Percentiles rank a stretch among this genome's conserved stretches.
phyloP scores from a whole-genome alignment of 2,888 invertebrate genomes.

The Cantharis rufa region DNA sequence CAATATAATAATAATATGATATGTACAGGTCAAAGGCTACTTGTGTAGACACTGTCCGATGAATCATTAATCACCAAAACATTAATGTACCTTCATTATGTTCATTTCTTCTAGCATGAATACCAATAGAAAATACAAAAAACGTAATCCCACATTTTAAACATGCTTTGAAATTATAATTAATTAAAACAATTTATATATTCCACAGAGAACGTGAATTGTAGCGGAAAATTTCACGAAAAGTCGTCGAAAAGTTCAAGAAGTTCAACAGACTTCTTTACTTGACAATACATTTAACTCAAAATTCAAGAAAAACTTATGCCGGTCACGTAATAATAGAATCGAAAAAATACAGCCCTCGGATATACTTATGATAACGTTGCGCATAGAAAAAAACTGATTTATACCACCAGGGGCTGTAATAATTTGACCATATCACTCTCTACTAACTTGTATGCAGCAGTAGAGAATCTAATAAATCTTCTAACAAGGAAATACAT shows the following conservation, averaged over 20 bases:
- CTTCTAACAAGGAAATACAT: conserved; percentile 26
- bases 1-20: conserved; percentile 1
- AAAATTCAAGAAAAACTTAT: conserved; percentile 6
- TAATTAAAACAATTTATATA: conserved; percentile 1
- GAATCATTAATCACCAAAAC: conserved; percentile 3
- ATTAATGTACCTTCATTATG: conserved; percentile 1
- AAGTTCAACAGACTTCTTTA: background rate
- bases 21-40: background rate
- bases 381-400: conserved; percentile 18
- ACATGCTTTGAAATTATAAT: conserved; percentile 2
- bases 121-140: background rate
- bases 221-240: background rate
- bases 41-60: background rate
- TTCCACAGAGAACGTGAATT: background rate
- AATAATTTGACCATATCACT: conserved; percentile 26
- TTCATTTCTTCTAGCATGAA: background rate
- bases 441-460: conserved; percentile 16
- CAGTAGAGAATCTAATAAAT: conserved; percentile 28
- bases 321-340: conserved; percentile 15
- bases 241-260: background rate
- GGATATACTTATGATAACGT: conserved; percentile 19
- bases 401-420: conserved; percentile 25
- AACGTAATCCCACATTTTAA: background rate
- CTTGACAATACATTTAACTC: conserved; percentile 7
- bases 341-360: conserved; percentile 13